phyloP scores from a whole-genome alignment of 2,113 vertebrate genomes.

The Columba livia region DNA sequence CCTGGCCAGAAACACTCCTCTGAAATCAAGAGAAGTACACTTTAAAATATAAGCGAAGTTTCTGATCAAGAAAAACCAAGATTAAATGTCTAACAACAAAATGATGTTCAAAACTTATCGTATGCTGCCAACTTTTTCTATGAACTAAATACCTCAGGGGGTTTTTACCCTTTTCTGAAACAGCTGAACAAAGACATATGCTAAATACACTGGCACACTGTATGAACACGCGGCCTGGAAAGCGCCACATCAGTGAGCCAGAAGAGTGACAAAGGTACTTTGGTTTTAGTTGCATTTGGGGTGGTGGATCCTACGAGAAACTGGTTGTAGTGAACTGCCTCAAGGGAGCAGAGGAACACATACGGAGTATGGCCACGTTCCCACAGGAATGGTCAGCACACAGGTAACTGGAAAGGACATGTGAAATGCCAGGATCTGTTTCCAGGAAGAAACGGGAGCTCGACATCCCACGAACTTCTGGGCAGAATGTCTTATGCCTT shows the following conservation, averaged over 20 bases:
- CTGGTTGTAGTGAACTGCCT: neutral
- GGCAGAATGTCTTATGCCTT: neutral
- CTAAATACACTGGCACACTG: neutral
- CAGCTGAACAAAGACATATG: neutral
- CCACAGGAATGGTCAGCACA: neutral
- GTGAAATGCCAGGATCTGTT: neutral
- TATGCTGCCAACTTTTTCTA: neutral
- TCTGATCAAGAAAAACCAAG: neutral
- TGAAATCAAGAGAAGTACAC: neutral
- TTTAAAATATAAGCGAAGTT: neutral
- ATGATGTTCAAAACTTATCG: neutral
- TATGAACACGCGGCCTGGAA: neutral
- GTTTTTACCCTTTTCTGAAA: neutral
- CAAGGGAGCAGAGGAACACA: neutral
- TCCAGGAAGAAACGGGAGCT: neutral
- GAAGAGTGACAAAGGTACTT: neutral
- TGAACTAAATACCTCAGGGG: neutral
- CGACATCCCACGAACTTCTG: neutral
- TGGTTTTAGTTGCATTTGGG: fast-evolving
- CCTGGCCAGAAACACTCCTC: neutral
- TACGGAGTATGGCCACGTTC: neutral
- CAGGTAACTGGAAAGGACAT: neutral
- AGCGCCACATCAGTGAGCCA: neutral
- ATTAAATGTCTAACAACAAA: neutral
- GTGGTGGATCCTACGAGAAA: neutral